Evolutionary conservation across 2,797 vertebrate genomes (phyloP), one percentile per base, ranked within the genome.

Genomic region (Aphelocoma californica): DNA sequence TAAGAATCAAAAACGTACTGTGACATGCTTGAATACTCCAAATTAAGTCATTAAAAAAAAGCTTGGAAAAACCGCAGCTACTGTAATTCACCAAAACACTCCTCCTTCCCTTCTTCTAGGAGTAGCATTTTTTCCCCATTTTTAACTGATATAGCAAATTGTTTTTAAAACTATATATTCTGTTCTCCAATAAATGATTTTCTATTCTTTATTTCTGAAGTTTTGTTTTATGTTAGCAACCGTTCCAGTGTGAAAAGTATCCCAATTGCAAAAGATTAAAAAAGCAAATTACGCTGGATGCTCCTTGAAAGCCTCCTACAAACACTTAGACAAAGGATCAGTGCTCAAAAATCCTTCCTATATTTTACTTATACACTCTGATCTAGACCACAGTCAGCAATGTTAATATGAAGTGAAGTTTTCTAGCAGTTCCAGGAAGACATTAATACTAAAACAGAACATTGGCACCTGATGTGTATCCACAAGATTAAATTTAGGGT

Each of bases 401-500:
- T 56, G 45, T 26, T 88, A 92, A 93, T 72, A 71, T n/a, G 67
- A 91, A 67, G 82, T 74, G 81, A 87, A 62, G 78, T 18, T 94
- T 94, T 94, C 91, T 51, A 94, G 58, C 40, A 70, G 57, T 97
- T 96, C 92, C 93, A 93, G 94, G 93, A 97, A 96, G 81, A 44
- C 36, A 72, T 91, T 95, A 93, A 67, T 86, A 44, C 56, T 82
- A 44, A 82, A 94, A 54, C 61, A 96, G 95, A 95, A 78, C 93
- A 51, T 53, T 95, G 95, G 94, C 93, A 93, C 56, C 54, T 48
- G 10, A 86, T 78, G 65, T 94, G 61, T 93, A 93, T 77, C 90
- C 94, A 83, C 75, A 70, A 95, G 86, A 96, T 96, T 96, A 94
- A 96, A 97, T 96, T 96, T 92, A 96, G 83, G 74, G 80, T 82